Base-by-base conservation (phyloP, 2,888 invertebrate genomes). In the Tetragnatha montana region DNA sequence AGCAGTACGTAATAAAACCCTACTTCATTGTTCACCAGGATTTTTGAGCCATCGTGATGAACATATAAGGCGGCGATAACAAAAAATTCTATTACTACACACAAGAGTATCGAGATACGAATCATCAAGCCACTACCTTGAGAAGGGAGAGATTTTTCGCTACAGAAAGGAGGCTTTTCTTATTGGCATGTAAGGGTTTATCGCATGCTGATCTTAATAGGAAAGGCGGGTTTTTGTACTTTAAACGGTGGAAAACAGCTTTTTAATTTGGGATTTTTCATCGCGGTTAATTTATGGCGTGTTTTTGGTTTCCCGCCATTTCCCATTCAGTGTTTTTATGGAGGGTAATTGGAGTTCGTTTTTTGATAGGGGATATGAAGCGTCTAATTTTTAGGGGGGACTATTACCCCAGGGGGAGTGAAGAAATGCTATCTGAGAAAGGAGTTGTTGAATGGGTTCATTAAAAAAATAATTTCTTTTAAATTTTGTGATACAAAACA, bases 201-300 rank as follows among this genome's bases (percentile, higher is more conserved):
- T 89, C 89, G 60, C 35, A 17, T 21, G n/a, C 17, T 81, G 81
- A 89, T 89, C 89, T 85, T 89, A 89, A 89, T 89, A 89, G 70
- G 85, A 17, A 85, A 85, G 89, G 89, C 89, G 89, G 85, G 76
- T 85, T 71, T 85, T 85, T 78, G 60, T 86, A 49, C n/a, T 81
- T 81, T 71, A 82, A 88, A 88, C 81, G 70, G 80, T 81, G 50
- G 74, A 50, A 81, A 89, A 84, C 19, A 35, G 47, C 70, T 76
- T 51, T 78, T 83, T 87, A 87, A 87, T 87, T 87, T 87, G 81
- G 22, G 74, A 71, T 71, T 71, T 81, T 47, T n/a, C 17, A 70
- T 81, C 60, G 17, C 14, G 10, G 60, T 60, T 60, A 60, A 60
- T 60, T 60, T 60, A 17, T 17, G 35, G 35, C 35, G 35, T 35